Evolutionary conservation across 2,113 vertebrate genomes (phyloP).

Genomic region (Toxotes chatareus): DNA sequence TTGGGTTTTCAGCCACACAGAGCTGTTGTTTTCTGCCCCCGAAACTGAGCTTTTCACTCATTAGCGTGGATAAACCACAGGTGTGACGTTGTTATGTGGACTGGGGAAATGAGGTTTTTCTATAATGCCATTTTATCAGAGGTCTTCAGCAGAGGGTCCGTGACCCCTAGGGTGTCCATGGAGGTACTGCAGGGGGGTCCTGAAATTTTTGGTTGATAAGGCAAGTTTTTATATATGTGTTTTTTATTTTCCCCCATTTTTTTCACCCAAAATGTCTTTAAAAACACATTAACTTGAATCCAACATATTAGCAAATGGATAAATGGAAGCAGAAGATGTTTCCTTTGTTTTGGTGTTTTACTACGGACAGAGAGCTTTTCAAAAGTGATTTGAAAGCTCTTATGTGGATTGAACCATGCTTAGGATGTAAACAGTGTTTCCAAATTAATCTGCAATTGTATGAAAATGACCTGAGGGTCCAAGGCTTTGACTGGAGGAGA

Average conservation of each 20-base stretch:
- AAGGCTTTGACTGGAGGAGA: background rate
- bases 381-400: background rate
- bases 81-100: background rate
- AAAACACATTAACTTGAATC: too few species aligned
- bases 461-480: background rate
- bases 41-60: background rate
- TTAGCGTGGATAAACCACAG: background rate
- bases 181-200: too few species aligned
- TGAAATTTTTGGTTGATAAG: too few species aligned
- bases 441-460: background rate
- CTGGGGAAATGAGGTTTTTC: slow-evolving; percentile 1
- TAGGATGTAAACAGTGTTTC: slow-evolving; percentile 10
- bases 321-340: too few species aligned
- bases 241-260: too few species aligned
- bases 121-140: background rate
- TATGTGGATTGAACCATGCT: background rate
- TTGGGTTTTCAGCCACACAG: background rate
- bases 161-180: too few species aligned
- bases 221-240: too few species aligned
- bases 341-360: background rate
- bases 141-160: too few species aligned
- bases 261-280: too few species aligned
- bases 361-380: background rate
- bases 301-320: too few species aligned
- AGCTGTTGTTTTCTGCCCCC: background rate